A percentile compares a stretch with the other conserved stretches of the same genome.
phyloP scores from a whole-genome alignment of 2,797 vertebrate species.

The Peromyscus nudipes region DNA sequence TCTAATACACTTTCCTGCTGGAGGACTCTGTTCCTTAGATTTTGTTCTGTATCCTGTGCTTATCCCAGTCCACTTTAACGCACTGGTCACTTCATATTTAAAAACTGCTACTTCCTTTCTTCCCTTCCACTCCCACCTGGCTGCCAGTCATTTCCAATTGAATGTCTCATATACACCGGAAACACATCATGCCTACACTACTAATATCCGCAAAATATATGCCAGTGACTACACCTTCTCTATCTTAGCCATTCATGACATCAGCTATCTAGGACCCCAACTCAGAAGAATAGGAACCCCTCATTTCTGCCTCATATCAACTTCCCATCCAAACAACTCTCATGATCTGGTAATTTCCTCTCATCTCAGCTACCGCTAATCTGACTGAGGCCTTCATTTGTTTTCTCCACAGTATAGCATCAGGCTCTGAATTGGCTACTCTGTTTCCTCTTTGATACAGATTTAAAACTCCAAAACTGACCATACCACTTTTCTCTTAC shows the following conservation, averaged over 20 bases:
- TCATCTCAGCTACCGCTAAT: neutral
- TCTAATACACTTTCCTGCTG: neutral
- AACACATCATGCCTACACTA: neutral
- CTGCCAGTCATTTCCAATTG: neutral
- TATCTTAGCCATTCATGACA: neutral
- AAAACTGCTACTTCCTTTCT: neutral
- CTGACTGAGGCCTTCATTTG: neutral
- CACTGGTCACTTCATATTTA: neutral
- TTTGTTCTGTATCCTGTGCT: neutral
- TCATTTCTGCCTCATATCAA: neutral
- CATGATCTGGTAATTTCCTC: neutral
- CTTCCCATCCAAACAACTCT: neutral
- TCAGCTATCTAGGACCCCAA: neutral
- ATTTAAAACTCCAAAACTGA: slow-evolving; percentile 43
- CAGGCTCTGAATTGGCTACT: neutral
- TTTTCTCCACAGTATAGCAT: neutral
- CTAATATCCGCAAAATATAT: neutral
- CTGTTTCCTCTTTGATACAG: neutral
- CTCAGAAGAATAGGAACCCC: neutral
- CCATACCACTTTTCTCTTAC: neutral
- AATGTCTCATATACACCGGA: neutral
- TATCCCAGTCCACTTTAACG: neutral
- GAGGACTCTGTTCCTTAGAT: neutral
- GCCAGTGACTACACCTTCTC: neutral
- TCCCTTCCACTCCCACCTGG: neutral